A percentile compares a stretch with the other conserved stretches of the same genome.
phyloP scores from a whole-genome alignment of 2,113 vertebrate genomes.

The Coptodon rendalli region DNA sequence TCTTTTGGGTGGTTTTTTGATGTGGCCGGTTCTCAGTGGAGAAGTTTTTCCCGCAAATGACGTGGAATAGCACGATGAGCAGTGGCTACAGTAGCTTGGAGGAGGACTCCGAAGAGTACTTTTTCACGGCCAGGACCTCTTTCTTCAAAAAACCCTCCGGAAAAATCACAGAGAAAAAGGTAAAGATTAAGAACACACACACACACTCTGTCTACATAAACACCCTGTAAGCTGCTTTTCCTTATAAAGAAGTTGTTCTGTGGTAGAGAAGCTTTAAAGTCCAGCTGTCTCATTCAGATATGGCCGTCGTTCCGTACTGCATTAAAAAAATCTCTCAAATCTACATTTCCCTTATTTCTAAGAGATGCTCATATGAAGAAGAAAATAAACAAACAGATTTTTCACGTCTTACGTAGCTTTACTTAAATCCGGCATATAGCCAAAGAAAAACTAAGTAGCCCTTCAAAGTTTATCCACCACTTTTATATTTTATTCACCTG shows the following conservation, averaged over 20 bases:
- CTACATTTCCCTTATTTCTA: background rate
- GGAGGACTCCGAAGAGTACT: constrained; percentile 94
- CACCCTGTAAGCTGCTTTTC: background rate
- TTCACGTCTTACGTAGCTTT: background rate
- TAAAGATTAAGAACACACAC: constrained; percentile 19
- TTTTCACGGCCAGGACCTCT: constrained; percentile 95
- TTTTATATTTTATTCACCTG: constrained; percentile 2
- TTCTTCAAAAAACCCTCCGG: constrained; percentile 85
- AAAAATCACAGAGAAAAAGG: constrained; percentile 74
- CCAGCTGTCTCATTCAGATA: background rate
- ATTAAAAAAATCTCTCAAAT: background rate
- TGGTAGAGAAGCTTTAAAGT: background rate
- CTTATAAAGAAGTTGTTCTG: background rate
- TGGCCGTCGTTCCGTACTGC: background rate
- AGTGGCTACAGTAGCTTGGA: constrained; percentile 97
- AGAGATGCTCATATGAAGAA: background rate
- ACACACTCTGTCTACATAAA: background rate
- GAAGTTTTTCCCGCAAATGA: constrained; percentile 69
- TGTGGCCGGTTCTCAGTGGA: constrained; percentile 38
- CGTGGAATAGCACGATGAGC: constrained; percentile 93
- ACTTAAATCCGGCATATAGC: background rate
- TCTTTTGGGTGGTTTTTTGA: constrained; percentile 14
- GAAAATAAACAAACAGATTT: accelerated
- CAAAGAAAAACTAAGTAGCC: background rate
- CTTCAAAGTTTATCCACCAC: background rate